Percentiles rank a stretch among this genome's conserved stretches.
These are phyloP conservation scores for Nycticryphes semicollaris DNA, from an alignment of 2,113 vertebrate species.

Conservation along the genomic window DNA sequence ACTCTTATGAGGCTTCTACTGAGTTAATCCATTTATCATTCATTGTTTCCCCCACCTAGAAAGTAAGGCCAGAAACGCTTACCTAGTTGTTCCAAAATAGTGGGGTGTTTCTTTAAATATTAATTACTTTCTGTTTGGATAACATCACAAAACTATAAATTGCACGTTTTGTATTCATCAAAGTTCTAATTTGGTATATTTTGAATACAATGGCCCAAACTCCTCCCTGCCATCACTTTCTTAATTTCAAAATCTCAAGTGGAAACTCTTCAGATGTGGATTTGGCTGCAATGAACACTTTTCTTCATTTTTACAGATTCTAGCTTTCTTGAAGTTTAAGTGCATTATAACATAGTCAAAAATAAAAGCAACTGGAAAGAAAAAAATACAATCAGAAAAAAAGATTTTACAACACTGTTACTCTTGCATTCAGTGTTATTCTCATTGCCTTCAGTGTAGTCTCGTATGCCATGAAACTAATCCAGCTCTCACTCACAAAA, in stretches of 20 bases:
- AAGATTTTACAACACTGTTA: background rate
- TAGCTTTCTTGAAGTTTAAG: background rate
- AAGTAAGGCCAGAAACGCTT: background rate
- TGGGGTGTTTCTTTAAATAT: accelerated
- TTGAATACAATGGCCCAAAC: background rate
- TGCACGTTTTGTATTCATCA: background rate
- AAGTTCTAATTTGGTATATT: background rate
- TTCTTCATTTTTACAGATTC: background rate
- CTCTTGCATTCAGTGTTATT: background rate
- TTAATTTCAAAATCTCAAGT: background rate
- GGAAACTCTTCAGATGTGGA: background rate
- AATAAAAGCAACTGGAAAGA: background rate
- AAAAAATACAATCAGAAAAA: background rate
- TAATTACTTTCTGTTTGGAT: background rate
- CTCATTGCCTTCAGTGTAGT: background rate
- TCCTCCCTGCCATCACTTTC: background rate
- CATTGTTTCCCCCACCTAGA: background rate
- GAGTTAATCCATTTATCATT: background rate
- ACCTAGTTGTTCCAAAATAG: background rate
- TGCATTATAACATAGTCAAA: background rate
- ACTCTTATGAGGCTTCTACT: background rate
- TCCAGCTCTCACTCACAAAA: background rate
- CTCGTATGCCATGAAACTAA: background rate
- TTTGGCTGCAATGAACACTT: background rate
- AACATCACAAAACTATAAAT: background rate